phyloP scores from a whole-genome alignment of 1,140 invertebrate genomes.

The Spodoptera litura region DNA sequence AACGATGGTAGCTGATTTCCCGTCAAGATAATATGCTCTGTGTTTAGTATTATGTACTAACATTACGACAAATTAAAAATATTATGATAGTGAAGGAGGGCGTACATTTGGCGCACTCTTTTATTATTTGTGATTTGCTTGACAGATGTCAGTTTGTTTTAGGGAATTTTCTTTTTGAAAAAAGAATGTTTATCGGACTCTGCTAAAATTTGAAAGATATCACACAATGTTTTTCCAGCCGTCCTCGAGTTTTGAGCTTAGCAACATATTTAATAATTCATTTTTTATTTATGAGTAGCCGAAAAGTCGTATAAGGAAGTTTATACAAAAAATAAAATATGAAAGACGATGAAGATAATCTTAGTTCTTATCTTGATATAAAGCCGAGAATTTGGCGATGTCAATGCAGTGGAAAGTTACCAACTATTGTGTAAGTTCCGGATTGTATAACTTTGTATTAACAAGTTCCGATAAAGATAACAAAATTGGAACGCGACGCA shows the following conservation, averaged over 20 bases:
- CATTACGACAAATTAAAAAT: neutral
- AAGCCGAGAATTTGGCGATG: neutral
- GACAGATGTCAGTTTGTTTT: too few relatives aligned
- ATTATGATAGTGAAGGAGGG: neutral
- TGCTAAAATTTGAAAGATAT: too few relatives aligned
- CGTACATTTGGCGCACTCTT: too few relatives aligned
- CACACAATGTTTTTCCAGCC: too few relatives aligned
- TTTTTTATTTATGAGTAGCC: neutral
- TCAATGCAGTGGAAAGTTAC: slow-evolving; percentile 19
- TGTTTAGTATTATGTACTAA: neutral
- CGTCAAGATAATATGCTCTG: slow-evolving; percentile 7
- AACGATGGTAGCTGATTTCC: slow-evolving; percentile 30
- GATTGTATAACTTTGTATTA: slow-evolving; percentile 34
- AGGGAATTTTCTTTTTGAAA: too few relatives aligned
- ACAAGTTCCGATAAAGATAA: slow-evolving; percentile 38
- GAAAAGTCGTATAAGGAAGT: neutral
- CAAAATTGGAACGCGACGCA: slow-evolving; percentile 7
- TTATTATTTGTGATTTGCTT: too few relatives aligned
- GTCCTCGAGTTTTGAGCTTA: too few relatives aligned
- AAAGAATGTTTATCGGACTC: too few relatives aligned
- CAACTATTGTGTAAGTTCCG: slow-evolving; percentile 21
- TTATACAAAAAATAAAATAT: neutral
- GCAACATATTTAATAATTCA: too few relatives aligned
- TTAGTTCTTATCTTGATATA: neutral
- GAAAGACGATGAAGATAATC: neutral